phyloP scores from a whole-genome alignment of 2,888 invertebrate species.

The Stomorhina lunata region DNA sequence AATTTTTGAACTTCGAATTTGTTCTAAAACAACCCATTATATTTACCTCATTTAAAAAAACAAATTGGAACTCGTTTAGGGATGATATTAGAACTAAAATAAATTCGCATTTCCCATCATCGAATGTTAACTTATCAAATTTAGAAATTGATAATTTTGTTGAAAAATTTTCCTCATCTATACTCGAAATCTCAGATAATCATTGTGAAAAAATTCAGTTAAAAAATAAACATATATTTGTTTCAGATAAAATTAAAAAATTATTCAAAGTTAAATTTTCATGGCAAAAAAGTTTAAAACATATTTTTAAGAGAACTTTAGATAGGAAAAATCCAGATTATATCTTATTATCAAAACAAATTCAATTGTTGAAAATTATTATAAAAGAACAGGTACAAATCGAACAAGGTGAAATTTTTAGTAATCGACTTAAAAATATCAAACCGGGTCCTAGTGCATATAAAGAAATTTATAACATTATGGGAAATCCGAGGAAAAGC shows the following conservation, averaged over 20 bases:
- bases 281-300: not conserved
- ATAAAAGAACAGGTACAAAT: not conserved
- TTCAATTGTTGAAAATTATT: not conserved
- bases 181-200: too few species aligned
- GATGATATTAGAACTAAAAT: not conserved
- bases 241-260: not conserved
- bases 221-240: not conserved
- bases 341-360: not conserved
- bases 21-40: not conserved
- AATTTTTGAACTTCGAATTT: not conserved
- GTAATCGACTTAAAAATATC: not conserved
- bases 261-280: not conserved
- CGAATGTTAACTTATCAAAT: not conserved
- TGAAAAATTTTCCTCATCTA: not conserved
- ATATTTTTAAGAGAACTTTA: not conserved
- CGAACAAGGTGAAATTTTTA: not conserved
- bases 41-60: not conserved
- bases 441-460: not conserved
- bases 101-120: not conserved
- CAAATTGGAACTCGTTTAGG: not conserved
- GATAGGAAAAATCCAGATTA: not conserved
- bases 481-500: not conserved
- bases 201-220: not conserved
- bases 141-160: constrained; percentile 16
- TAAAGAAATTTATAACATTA: not conserved